A percentile compares a stretch with the other conserved stretches of the same genome.
Evolutionary conservation across 2,888 invertebrate species (phyloP).

Genomic region (Podotricha telesiphe): DNA sequence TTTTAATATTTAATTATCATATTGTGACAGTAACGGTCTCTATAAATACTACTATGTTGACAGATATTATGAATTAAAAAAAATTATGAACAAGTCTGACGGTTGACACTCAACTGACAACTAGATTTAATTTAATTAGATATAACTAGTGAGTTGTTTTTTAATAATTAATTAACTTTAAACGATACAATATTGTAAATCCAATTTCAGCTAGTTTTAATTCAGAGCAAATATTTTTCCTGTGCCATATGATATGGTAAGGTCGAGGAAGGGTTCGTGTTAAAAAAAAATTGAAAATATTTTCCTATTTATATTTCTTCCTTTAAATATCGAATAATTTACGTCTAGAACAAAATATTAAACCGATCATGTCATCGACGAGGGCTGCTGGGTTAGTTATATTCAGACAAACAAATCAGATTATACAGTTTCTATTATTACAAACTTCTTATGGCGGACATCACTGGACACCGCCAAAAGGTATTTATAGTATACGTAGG

Average conservation of each 20-base stretch:
- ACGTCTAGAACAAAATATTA: neutral
- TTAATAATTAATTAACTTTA: neutral
- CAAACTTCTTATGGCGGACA: conserved; percentile 93
- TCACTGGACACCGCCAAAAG: conserved; percentile 98
- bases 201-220: neutral
- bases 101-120: neutral
- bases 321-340: neutral
- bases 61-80: neutral
- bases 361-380: conserved; percentile 60
- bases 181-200: neutral
- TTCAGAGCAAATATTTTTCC: neutral
- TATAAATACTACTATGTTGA: neutral
- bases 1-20: neutral
- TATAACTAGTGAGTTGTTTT: neutral
- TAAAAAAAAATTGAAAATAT: neutral
- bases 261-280: neutral
- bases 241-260: neutral
- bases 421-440: conserved; percentile 90
- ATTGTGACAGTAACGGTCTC: neutral
- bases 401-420: conserved; percentile 85
- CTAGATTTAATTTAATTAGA: neutral
- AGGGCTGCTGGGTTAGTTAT: conserved; percentile 94
- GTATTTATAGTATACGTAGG: conserved; percentile 59
- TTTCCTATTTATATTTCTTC: neutral
- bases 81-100: neutral